Evolutionary conservation across 2,888 invertebrate genomes (phyloP), one percentile per base, ranked within the genome.

Genomic region (Celastrina argiolus): DNA sequence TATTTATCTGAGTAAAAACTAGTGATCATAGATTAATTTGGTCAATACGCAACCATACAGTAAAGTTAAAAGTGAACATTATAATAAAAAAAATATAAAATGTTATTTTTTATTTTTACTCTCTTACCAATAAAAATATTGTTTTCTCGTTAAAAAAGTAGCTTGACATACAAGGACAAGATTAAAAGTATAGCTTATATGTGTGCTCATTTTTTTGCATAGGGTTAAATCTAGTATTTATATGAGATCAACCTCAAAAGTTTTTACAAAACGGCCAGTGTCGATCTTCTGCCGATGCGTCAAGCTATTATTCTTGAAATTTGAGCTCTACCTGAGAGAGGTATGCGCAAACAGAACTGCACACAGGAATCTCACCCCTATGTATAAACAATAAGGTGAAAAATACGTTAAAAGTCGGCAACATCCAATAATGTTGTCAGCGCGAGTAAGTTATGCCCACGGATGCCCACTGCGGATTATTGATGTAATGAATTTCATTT

Each of bases 401-500:
- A 45, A 56, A 36, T 64, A 22, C 26, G 26, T n/a, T 63, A 63
- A 41, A 34, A 1, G 12, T 14, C 45, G 64, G 14, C 42, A 34
- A 18, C 22, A 28, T 45, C 65, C 64, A 66, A 69, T 70, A 69
- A 68, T 56, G 65, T 63, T 66, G 31, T 65, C 59, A 39, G 65
- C 41, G 66, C 66, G 67, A 68, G 66, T 68, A 68, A 70, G 68
- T 63, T 69, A 68, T 68, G 64, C 68, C 65, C 65, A 51, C 63
- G 51, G 34, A 31, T 56, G 26, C 39, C 16, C 59, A 39, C 51
- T 51, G 36, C 41, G 42, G 42, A 39, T 42, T 65, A 59, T 61
- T 66, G 58, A 31, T 59, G 59, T 42, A 61, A n/a, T n/a, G n/a
- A n/a, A 65, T 65, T 59, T 42, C 18, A 12, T 8, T 45, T 66